Evolutionary conservation across 2,797 vertebrate species (phyloP), one percentile per base, ranked within the genome.

Genomic region (Pygocentrus nattereri): DNA sequence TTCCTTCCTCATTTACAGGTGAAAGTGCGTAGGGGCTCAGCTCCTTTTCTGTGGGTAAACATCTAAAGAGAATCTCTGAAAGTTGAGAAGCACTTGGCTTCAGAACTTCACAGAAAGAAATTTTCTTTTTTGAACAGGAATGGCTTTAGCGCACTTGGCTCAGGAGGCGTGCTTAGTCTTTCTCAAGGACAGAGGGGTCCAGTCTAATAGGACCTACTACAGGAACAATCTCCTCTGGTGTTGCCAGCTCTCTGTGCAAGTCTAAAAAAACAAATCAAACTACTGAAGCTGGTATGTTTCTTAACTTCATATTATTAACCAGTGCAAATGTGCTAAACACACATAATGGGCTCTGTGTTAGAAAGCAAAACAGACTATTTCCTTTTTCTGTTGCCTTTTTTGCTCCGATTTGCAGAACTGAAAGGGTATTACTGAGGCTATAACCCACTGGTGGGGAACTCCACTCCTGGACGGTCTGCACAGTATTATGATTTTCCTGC

Each of bases 101-200:
- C 44, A 50, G 13, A 6, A 23, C 30, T 62, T 52, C 38, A 23
- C 31, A 80, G 71, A 49, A 15, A 38, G 19, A 31, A 18, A 10
- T 5, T 50, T 52, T 10, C 34, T 21, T 54, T 16, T 38, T 50
- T 64, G 18, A 34, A 34, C 52, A 58, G 52, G 18, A 30, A 34
- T 52, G 44, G 30, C 76, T 44, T 78, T 23, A 78, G 21, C 82
- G 47, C 19, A 65, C 44, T 52, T 82, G 65, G 38, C 13, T 59
- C 47, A 54, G 74, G 54, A 27, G 6, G 25, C 34, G 11, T 49
- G 64, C 68, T 58, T 65, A 75, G 34, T 85, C 78, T 79, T 80
- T 88, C 67, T 85, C 85, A 25, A 80, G 82, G 13, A 83, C 56
- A 2, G 56, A 49, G 0, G 18, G 52, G 23, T 85, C 82, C 70